Base-by-base conservation (phyloP, 2,888 invertebrate species). In the Sinopyrophorus schimmeli region DNA sequence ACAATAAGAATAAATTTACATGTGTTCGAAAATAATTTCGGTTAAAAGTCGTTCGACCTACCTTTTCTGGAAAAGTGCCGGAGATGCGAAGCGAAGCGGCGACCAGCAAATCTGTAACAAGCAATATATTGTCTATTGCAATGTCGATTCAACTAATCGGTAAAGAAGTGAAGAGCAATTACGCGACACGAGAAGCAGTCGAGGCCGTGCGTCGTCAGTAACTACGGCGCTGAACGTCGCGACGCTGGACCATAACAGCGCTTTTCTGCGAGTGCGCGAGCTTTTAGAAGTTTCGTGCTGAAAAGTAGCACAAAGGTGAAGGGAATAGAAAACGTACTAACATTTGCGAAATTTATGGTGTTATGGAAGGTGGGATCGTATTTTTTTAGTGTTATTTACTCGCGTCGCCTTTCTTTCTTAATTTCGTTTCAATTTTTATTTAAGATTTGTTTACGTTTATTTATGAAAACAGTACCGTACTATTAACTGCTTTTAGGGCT, bases 181-280 rank as follows among this genome's bases (percentile, higher is more conserved):
- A n/a, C 37, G 26, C 37, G 42, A 26, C 38, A 27, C 48, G 49
- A 55, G 54, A 56, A 53, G 57, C 62, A 59, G 56, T 54, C 60
- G 38, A 56, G 43, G 46, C 56, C 53, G 54, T 60, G 59, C 63
- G 63, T 63, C 64, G 61, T 56, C 61, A 59, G 61, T 61, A 61
- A 65, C 65, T 65, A 63, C 64, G 55, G 58, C 51, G 51, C 52
- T 47, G 51, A 62, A 57, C 62, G 60, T 61, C 61, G 52, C 57
- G 62, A 60, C 54, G 62, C 58, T 58, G 58, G 60, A 57, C 58
- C 60, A 55, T 47, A 32, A 47, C 38, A 32, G 23, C 24, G 47
- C 32, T 40, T 46, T 41, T 37, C 41, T 51, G 51, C 51, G 51
- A 39, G 23, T 52, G 52, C 52, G 52, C 52, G 37, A 42, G 47